Conservation (phyloP, 1,140 invertebrate species). For the Delia radicum region DNA sequence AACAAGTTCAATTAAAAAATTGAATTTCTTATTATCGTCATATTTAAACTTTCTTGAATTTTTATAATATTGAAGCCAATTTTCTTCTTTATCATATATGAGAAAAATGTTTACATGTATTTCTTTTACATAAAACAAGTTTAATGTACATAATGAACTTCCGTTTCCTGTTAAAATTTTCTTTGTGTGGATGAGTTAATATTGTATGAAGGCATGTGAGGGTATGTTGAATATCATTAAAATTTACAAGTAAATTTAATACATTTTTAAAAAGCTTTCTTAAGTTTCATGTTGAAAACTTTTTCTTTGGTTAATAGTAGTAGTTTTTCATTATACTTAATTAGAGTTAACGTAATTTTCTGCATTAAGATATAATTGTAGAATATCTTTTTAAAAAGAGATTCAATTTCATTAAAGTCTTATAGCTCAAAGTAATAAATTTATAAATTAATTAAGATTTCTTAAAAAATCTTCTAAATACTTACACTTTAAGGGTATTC, state of each 20-base stretch:
- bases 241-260: neutral
- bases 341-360: neutral
- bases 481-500: too few species aligned
- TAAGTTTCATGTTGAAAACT: neutral
- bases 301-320: neutral
- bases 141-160: neutral
- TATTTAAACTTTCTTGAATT: neutral
- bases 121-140: neutral
- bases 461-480: too few species aligned
- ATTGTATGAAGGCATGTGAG: neutral
- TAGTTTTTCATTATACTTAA: neutral
- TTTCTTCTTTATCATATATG: neutral
- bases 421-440: neutral
- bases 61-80: neutral
- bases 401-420: neutral
- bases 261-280: conserved; percentile 5
- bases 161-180: neutral
- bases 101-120: neutral
- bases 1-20: neutral
- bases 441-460: too few species aligned
- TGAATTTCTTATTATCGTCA: neutral
- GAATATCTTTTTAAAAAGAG: neutral
- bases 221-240: neutral
- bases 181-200: neutral
- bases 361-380: neutral